Evolutionary conservation across 2,888 invertebrate species (phyloP).

Genomic region (Dilophus febrilis): DNA sequence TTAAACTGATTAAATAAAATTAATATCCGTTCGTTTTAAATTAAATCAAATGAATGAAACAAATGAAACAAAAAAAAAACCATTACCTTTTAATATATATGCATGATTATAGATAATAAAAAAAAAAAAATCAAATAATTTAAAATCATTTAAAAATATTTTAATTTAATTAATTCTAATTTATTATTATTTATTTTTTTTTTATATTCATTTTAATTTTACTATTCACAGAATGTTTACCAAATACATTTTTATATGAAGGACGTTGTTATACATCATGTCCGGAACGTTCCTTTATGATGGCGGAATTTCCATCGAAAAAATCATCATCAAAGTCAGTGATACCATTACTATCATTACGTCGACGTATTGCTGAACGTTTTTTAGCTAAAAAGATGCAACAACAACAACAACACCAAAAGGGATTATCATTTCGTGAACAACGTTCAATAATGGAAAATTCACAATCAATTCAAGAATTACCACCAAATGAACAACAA

Average conservation of each 20-base stretch:
- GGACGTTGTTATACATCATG: constrained; percentile 25
- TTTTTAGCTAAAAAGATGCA: no score
- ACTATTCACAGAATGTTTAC: constrained; percentile 25
- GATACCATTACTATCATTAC: neutral
- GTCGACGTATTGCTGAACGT: no score
- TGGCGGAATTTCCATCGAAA: constrained; percentile 9
- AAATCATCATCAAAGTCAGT: neutral
- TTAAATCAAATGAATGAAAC: no score
- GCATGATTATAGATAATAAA: no score
- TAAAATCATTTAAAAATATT: neutral
- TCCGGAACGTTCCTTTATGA: constrained; percentile 20
- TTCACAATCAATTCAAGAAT: neutral
- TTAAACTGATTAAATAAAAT: no score
- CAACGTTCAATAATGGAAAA: neutral
- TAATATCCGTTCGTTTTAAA: no score
- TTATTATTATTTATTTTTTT: neutral
- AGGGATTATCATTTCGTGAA: neutral
- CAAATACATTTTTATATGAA: constrained; percentile 20
- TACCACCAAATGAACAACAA: no score
- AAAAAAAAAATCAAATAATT: neutral
- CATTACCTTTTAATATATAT: no score
- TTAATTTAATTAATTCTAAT: neutral
- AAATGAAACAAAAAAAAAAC: no score
- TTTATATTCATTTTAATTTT: neutral
- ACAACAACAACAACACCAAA: constrained; percentile 1